These are phyloP conservation scores for Acomys russatus DNA, from an alignment of 2,797 vertebrate species.

Conservation along the genomic window DNA sequence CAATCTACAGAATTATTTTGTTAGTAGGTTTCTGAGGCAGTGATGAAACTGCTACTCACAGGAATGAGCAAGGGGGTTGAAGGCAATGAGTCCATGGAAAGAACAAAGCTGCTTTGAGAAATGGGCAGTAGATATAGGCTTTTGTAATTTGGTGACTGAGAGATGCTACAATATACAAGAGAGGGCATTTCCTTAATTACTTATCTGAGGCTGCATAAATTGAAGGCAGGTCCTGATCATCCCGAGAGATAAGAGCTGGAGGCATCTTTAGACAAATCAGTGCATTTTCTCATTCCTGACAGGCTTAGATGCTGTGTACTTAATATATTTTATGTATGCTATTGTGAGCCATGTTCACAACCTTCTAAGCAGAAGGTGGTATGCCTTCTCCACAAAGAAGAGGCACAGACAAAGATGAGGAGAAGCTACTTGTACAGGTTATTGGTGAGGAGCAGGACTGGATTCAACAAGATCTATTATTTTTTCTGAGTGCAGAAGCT, in stretches of 20 bases:
- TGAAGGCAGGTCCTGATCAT: background rate
- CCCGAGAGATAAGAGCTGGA: background rate
- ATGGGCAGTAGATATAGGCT: background rate
- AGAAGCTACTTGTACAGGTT: background rate
- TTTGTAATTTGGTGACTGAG: background rate
- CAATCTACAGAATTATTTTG: background rate
- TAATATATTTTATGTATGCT: fast-evolving
- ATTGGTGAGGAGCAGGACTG: background rate
- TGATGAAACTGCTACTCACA: background rate
- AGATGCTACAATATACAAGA: background rate
- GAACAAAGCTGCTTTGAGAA: background rate
- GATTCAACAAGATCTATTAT: background rate
- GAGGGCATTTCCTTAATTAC: background rate
- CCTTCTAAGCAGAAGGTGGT: background rate
- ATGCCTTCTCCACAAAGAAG: background rate
- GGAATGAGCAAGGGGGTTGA: background rate
- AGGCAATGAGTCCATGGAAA: background rate
- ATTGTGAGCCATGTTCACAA: fast-evolving
- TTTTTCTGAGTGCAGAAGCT: background rate
- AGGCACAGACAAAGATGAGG: background rate
- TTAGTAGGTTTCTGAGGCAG: background rate
- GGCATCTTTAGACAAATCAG: too few relatives aligned
- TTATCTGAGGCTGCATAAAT: background rate
- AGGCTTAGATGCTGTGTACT: background rate
- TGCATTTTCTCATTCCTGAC: background rate